Base-by-base conservation (phyloP, 2,797 vertebrate species). In the Schizothorax lantsangensis region DNA sequence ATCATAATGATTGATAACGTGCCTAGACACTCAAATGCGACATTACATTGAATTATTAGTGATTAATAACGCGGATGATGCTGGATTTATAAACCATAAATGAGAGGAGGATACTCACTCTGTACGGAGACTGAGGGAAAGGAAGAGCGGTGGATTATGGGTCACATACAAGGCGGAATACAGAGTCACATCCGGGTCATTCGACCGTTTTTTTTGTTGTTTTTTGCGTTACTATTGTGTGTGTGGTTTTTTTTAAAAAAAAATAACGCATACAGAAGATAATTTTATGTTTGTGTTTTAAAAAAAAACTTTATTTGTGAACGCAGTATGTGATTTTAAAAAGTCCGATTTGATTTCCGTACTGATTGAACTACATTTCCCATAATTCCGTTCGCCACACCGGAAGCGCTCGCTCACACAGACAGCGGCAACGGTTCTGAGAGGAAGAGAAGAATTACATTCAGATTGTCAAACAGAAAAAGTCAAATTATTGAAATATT, bases 101-200 rank as follows among this genome's bases (percentile, higher is more conserved):
- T 0, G 0, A 0, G 1, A 0, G 0, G 0, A 0, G 0, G 1
- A 15, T 85, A 96, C 96, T 96, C 87, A 96, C 96, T 90, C 36
- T 84, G 89, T 40, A 72, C 40, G 23, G 81, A 54, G 33, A 87
- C 66, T 87, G 80, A 43, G 89, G 88, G 91, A 97, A 96, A 96
- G 92, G 92, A 93, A 88, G 66, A 47, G 9, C 90, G 90, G 8
- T 0, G 95, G 4, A 86, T 92, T 89, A 26, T 90, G 96, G 95
- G 95, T 90, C 64, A 86, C 75, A 74, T 88, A 87, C 92, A 91
- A 86, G 21, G 4, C 0, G 0, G 10, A 17, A 14, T 0, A 0
- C 11, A 0, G 0, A 2, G 81, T 64, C 0, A 86, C 93, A 95
- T 97, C 96, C 96, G 96, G 95, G 91, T 91, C 26, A n/a, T 52